Percentiles rank a stretch among this genome's conserved stretches.
phyloP scores from a whole-genome alignment of 2,797 vertebrate genomes.

The Triplophysa bombifrons region DNA sequence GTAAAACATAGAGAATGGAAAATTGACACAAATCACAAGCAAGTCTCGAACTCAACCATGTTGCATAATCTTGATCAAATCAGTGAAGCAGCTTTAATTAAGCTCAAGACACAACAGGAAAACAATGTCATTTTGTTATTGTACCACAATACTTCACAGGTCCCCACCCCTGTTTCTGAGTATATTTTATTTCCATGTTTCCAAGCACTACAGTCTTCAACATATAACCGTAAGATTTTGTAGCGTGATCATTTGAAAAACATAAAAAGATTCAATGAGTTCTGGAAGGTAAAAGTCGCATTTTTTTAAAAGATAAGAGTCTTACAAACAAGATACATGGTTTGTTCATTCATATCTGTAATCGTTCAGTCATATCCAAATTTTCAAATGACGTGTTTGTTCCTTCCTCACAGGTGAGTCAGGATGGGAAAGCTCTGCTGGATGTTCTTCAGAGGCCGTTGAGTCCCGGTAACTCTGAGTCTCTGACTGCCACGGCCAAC shows the following conservation, averaged over 20 bases:
- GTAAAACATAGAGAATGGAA: no score
- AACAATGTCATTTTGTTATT: neutral
- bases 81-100: constrained; percentile 10
- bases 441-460: constrained; percentile 96
- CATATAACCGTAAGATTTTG: no score
- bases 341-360: no score
- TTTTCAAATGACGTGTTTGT: neutral
- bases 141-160: neutral
- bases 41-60: neutral
- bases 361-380: no score
- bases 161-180: constrained; percentile 1
- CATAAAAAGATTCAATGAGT: no score
- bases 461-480: constrained; percentile 94
- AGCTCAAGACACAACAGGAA: constrained; percentile 39
- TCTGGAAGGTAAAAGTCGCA: no score
- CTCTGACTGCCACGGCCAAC: constrained; percentile 95
- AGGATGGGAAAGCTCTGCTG: constrained; percentile 94
- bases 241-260: no score
- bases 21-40: no score
- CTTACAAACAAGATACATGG: no score
- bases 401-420: constrained; percentile 84
- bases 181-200: neutral
- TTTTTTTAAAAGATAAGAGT: no score
- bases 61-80: constrained; percentile 12
- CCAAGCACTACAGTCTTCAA: no score